phyloP scores from a whole-genome alignment of 2,888 invertebrate genomes.

The Anagyrus pseudococci region DNA sequence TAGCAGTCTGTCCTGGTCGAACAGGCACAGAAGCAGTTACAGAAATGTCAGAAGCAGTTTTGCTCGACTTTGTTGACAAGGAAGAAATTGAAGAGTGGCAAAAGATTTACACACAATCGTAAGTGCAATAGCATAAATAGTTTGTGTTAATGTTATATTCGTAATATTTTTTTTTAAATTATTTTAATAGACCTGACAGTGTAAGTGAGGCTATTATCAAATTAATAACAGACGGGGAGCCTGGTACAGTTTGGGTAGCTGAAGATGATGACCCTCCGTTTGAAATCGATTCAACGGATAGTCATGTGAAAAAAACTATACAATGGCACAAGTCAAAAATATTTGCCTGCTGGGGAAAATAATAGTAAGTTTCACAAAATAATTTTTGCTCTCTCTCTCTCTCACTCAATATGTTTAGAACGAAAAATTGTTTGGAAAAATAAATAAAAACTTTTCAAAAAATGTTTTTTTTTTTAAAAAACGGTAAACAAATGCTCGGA shows the following conservation, averaged over 20 bases:
- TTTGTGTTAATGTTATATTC: too few relatives aligned
- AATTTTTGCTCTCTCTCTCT: too few relatives aligned
- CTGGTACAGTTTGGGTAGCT: slow-evolving; percentile 20
- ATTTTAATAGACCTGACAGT: slow-evolving; percentile 14
- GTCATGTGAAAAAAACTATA: slow-evolving; percentile 12
- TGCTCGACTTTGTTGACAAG: slow-evolving; percentile 4
- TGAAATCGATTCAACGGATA: slow-evolving; percentile 11
- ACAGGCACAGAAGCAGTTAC: slow-evolving; percentile 42
- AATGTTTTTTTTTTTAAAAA: neutral
- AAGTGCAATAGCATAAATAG: neutral
- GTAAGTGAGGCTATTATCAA: slow-evolving; percentile 14
- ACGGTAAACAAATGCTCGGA: neutral
- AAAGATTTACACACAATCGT: slow-evolving; percentile 8
- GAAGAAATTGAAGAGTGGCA: slow-evolving; percentile 8
- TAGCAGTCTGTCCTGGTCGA: slow-evolving; percentile 55
- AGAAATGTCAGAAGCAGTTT: slow-evolving; percentile 8
- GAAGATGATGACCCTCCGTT: slow-evolving; percentile 18
- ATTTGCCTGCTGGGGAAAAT: slow-evolving; percentile 21
- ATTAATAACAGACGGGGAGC: slow-evolving; percentile 7
- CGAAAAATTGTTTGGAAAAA: too few relatives aligned
- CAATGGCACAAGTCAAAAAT: slow-evolving; percentile 9
- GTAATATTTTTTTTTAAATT: too few relatives aligned
- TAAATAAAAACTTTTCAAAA: too few relatives aligned
- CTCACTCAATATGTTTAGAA: too few relatives aligned
- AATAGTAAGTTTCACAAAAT: too few relatives aligned